Evolutionary conservation across 1,140 invertebrate species (phyloP), one percentile per base, ranked within the genome.

Genomic region (Pseudoatta argentina): DNA sequence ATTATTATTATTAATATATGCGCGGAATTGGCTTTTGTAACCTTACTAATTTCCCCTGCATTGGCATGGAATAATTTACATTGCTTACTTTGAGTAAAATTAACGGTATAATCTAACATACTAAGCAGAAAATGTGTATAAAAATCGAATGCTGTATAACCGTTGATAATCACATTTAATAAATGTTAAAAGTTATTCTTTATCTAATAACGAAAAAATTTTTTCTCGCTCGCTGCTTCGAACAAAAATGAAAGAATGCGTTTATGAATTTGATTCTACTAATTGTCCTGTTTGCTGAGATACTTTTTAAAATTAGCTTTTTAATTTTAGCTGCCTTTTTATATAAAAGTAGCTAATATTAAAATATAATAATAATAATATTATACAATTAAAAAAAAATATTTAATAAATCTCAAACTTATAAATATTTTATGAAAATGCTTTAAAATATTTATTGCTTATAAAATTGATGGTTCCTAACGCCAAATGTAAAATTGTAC

Each of bases 61-160:
- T 24, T 63, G 16, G 10, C 16, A 16, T 77, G 16, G 1, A 63
- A 67, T 66, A 66, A 67, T 67, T 67, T 39, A 67, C n/a, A 39
- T 21, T n/a, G 16, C 3, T 67, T 66, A 39, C 34, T 39, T 39
- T 21, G 14, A 39, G 3, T 66, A 66, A 24, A 69, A 69, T 69
- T 69, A 48, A 48, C n/a, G 3, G 3, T 24, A 24, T 24, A 24
- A 24, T 51, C 21, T 55, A 4, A 55, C 16, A 48, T 21, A 44
- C 14, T 18, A 14, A 34, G 4, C 3, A 21, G 2, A 34, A 21
- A 39, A 3, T 21, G 14, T 71, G 30, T 12, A 1, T 48, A 7
- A 24, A 71, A 71, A 27, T 71, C 0, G 2, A 44, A 21, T 30
- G 14, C 18, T 18, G 27, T 2, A 61, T 18, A 30, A 64, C 18